Evolutionary conservation across 1,140 invertebrate species (phyloP).

Genomic region (Piezodorus guildinii): DNA sequence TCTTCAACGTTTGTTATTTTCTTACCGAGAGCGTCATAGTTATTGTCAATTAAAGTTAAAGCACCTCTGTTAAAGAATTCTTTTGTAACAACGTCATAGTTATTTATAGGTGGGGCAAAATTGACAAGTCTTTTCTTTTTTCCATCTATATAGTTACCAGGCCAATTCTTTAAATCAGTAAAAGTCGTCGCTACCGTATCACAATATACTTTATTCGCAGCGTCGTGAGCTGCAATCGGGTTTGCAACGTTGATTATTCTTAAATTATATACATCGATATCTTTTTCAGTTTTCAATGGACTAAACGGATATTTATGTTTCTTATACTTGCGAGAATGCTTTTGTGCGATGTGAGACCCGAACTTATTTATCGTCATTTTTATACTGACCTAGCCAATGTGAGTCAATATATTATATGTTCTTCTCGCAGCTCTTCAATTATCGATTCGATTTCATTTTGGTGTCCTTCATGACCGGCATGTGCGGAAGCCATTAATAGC

Average conservation of each 20-base stretch:
- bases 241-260: not conserved
- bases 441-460: not conserved
- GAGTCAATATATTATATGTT: not conserved
- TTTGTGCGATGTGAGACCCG: not conserved
- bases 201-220: not conserved
- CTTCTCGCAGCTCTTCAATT: constrained; percentile 1
- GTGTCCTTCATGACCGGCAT: not conserved
- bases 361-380: not conserved
- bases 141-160: not conserved
- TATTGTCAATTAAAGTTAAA: too few species aligned
- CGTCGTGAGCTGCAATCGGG: not conserved
- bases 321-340: not conserved
- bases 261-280: not conserved
- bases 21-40: too few species aligned
- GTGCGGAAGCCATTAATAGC: too few species aligned
- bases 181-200: not conserved
- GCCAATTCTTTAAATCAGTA: constrained; percentile 2
- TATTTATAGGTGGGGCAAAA: too few species aligned
- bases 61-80: too few species aligned
- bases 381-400: not conserved
- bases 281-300: not conserved
- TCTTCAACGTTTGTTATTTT: not conserved
- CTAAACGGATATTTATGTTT: not conserved
- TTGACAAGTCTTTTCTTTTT: too few species aligned
- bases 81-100: too few species aligned